Evolutionary conservation across 2,113 vertebrate species (phyloP), one percentile per base, ranked within the genome.

Genomic region (Callospermophilus lateralis): DNA sequence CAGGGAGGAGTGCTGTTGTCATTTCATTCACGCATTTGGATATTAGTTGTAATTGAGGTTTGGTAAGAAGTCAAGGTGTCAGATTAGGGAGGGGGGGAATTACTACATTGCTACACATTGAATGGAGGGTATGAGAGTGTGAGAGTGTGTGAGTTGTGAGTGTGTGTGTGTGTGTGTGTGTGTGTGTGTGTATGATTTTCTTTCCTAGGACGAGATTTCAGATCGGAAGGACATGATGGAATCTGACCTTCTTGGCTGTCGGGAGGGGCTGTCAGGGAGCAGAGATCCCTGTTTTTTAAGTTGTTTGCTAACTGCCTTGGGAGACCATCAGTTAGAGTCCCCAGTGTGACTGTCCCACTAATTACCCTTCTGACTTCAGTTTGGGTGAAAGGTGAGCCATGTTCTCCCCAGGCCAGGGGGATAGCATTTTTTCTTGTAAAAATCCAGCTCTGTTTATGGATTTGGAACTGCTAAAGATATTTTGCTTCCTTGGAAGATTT

Each of bases 401-500:
- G 53, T 87, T 76, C 95, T 96, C 80, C 89, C 51, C 6, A 89
- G 70, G 34, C 77, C 78, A 92, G 92, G 63, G 77, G 80, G 77
- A 65, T 5, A 51, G 28, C 1, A 22, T 93, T 65, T 65, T 95
- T 37, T 78, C 34, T 51, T 78, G 20, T 78, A 89, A 34, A 92
- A 96, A 95, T 93, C 83, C 0, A 63, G 86, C 89, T 70, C 13
- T 89, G 83, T 94, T 97, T 77, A 96, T 96, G 61, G 90, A 83
- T n/a, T 45, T 91, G 96, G 70, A 97, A 53, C 39, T 83, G 86
- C 90, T 96, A 92, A 93, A 97, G 96, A 94, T 84, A 85, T 19
- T 97, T 88, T 68, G 90, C 65, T 77, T 96, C 30, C 4, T 93
- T 45, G 80, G 91, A 93, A 96, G 95, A 97, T 97, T 91, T 89